Evolutionary conservation across 2,797 vertebrate genomes (phyloP).

Genomic region (Hipposideros larvatus): DNA sequence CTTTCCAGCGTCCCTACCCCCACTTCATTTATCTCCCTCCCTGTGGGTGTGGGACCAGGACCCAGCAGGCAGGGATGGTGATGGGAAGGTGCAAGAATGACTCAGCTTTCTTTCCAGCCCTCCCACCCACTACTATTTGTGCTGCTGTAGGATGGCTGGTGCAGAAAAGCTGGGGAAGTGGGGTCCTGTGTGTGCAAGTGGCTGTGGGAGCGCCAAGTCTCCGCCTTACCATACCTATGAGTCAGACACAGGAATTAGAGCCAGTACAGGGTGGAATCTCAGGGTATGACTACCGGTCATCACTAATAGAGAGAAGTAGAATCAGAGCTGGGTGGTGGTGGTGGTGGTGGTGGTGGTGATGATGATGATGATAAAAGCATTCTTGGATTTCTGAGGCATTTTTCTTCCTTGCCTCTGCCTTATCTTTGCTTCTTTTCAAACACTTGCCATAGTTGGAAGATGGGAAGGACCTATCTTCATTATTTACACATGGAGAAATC

Average conservation of each 20-base stretch:
- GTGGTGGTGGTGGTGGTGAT: fast-evolving
- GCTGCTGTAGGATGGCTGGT: not conserved
- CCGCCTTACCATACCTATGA: not conserved
- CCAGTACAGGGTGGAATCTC: not conserved
- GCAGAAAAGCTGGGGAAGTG: not conserved
- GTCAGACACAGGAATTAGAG: not conserved
- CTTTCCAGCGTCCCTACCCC: too few relatives aligned
- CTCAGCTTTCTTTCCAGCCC: not conserved
- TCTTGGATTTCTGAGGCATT: not conserved
- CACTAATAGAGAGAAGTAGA: not conserved
- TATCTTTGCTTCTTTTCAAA: constrained; percentile 13
- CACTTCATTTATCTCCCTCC: not conserved
- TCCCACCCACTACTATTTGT: not conserved
- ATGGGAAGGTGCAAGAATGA: not conserved
- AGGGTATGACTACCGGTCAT: not conserved
- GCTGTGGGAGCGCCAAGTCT: not conserved
- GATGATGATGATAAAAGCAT: not conserved
- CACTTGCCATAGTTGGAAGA: not conserved
- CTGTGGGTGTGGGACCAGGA: not conserved
- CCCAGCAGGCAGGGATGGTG: not conserved
- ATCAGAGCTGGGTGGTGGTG: fast-evolving
- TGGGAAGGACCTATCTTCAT: not conserved
- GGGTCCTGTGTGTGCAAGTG: not conserved
- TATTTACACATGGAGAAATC: not conserved
- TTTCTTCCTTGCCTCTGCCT: not conserved